Evolutionary conservation across 2,888 invertebrate genomes (phyloP).

Genomic region (Crioceris asparagi): DNA sequence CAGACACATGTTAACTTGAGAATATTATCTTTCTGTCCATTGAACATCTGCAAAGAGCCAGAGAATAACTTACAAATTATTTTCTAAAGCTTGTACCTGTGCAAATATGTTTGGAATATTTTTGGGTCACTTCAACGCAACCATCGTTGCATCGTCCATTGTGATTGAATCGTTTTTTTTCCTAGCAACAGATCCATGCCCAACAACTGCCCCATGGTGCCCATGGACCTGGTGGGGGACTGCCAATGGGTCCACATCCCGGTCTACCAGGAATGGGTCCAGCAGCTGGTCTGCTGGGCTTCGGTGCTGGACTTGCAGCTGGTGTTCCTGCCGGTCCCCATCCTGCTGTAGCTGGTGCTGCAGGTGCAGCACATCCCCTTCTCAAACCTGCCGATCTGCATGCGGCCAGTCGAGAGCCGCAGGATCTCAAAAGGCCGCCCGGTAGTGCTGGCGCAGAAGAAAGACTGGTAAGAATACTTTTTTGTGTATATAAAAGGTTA

Average conservation of each 20-base stretch:
- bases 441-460: constrained; percentile 36
- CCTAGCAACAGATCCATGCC: constrained; percentile 38
- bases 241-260: constrained; percentile 37
- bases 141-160: too few species aligned
- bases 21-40: too few species aligned
- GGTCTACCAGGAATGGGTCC: constrained; percentile 36
- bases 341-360: constrained; percentile 22
- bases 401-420: constrained; percentile 23
- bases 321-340: constrained; percentile 28
- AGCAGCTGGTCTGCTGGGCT: constrained; percentile 25
- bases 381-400: constrained; percentile 36
- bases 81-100: too few species aligned
- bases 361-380: constrained; percentile 30
- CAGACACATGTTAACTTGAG: too few species aligned
- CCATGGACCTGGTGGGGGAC: constrained; percentile 31
- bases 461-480: constrained; percentile 32
- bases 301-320: constrained; percentile 29
- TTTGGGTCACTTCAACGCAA: too few species aligned
- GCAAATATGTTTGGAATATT: too few species aligned
- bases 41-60: too few species aligned
- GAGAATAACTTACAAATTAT: too few species aligned
- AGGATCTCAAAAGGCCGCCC: constrained; percentile 33
- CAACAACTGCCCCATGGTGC: constrained; percentile 38
- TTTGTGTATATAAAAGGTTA: too few species aligned
- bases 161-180: too few species aligned